Evolutionary conservation across 2,113 vertebrate genomes (phyloP).

Genomic region (Siniperca chuatsi): DNA sequence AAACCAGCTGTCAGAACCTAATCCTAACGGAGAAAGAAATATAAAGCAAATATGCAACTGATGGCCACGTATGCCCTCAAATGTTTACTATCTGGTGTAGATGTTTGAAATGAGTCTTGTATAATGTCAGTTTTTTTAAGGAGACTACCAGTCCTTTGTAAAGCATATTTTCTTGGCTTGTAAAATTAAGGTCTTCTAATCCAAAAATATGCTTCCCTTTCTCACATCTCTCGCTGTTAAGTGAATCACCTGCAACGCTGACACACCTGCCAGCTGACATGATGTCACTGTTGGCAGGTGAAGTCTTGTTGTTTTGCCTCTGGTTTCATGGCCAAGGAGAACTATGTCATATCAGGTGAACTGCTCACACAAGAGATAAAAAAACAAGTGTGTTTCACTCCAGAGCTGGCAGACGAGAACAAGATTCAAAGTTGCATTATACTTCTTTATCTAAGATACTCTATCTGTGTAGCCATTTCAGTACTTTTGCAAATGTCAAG

Average conservation of each 20-base stretch:
- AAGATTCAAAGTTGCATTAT: no score
- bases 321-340: neutral
- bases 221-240: neutral
- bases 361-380: neutral
- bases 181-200: neutral
- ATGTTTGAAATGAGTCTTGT: neutral
- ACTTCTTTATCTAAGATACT: neutral
- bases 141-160: neutral
- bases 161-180: neutral
- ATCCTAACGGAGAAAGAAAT: neutral
- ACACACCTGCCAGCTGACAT: constrained; percentile 13
- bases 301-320: neutral
- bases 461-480: neutral
- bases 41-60: no score
- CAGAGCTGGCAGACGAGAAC: neutral
- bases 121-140: no score
- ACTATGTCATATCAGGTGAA: neutral
- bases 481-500: neutral
- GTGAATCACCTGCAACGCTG: neutral
- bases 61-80: neutral
- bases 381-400: neutral
- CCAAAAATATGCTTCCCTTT: neutral
- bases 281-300: constrained; percentile 22
- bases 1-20: neutral
- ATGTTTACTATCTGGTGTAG: neutral